Evolutionary conservation across 1,140 invertebrate species (phyloP).

Genomic region (Elymnias hypermnestra): DNA sequence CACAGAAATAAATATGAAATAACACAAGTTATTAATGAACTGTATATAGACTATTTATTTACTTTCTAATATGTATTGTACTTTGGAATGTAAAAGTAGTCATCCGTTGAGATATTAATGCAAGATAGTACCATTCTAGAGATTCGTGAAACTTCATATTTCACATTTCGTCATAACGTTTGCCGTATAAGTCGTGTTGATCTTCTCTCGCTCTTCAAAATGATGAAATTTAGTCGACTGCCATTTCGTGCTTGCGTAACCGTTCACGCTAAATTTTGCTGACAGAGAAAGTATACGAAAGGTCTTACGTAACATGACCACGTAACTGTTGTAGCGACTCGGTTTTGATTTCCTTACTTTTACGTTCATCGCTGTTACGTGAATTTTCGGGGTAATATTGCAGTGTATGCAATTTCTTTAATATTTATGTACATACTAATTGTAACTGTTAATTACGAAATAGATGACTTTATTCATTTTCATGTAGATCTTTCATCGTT

Average conservation of each 20-base stretch:
- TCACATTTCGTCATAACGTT: slow-evolving; percentile 34
- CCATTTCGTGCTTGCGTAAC: slow-evolving; percentile 68
- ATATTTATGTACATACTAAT: not conserved
- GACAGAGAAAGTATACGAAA: slow-evolving; percentile 75
- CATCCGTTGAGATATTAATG: not conserved
- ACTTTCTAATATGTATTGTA: not conserved
- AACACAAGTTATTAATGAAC: no score
- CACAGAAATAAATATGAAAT: no score
- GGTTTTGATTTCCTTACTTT: slow-evolving; percentile 73
- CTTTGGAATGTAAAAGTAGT: not conserved
- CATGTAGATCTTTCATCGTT: no score
- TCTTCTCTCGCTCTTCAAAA: slow-evolving; percentile 58
- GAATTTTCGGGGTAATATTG: slow-evolving; percentile 27
- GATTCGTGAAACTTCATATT: slow-evolving; percentile 30
- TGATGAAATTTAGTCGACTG: slow-evolving; percentile 71
- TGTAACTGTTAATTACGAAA: no score
- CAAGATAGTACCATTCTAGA: slow-evolving; percentile 4
- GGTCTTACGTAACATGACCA: slow-evolving; percentile 63
- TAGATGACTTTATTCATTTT: no score
- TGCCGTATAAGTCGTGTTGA: slow-evolving; percentile 43
- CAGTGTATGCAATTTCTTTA: not conserved
- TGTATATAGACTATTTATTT: no score
- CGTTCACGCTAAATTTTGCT: slow-evolving; percentile 71
- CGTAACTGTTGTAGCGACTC: slow-evolving; percentile 63
- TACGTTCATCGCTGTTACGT: slow-evolving; percentile 61